These are phyloP conservation scores for Microplitis deprimator DNA, from an alignment of 2,888 invertebrate species.

Conservation along the genomic window DNA sequence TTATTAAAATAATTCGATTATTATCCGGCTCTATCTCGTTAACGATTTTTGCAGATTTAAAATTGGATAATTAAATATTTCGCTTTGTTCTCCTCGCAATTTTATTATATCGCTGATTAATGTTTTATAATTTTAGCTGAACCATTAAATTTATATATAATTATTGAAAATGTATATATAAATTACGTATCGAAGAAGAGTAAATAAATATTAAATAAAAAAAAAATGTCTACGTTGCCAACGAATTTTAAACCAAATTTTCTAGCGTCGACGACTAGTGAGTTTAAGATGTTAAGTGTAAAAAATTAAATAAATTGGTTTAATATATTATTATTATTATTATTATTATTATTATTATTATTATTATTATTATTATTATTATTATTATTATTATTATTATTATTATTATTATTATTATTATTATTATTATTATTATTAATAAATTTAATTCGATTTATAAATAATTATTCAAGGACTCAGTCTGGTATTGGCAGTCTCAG, in stretches of 20 bases:
- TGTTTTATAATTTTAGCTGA: constrained; percentile 53
- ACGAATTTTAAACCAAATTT: constrained; percentile 45
- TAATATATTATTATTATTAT: constrained; percentile 5
- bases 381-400: neutral
- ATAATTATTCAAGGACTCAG: constrained; percentile 15
- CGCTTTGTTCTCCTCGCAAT: constrained; percentile 55
- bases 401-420: constrained; percentile 9
- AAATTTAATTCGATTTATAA: neutral
- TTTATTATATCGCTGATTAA: constrained; percentile 54
- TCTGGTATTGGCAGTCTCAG: constrained; percentile 30
- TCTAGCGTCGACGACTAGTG: constrained; percentile 34
- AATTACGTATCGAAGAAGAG: constrained; percentile 15
- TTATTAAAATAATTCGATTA: constrained; percentile 12
- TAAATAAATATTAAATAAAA: constrained; percentile 7
- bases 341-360: constrained; percentile 13
- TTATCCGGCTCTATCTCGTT: constrained; percentile 25
- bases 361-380: constrained; percentile 2
- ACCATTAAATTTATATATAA: neutral
- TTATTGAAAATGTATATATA: neutral
- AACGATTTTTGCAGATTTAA: constrained; percentile 21
- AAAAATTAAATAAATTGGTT: constrained; percentile 19
- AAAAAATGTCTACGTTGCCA: constrained; percentile 34
- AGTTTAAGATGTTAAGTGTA: neutral
- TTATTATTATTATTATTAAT: neutral
- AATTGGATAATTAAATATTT: constrained; percentile 45